These are phyloP conservation scores for Sympetrum striolatum DNA, from an alignment of 2,888 invertebrate genomes.

Conservation along the genomic window DNA sequence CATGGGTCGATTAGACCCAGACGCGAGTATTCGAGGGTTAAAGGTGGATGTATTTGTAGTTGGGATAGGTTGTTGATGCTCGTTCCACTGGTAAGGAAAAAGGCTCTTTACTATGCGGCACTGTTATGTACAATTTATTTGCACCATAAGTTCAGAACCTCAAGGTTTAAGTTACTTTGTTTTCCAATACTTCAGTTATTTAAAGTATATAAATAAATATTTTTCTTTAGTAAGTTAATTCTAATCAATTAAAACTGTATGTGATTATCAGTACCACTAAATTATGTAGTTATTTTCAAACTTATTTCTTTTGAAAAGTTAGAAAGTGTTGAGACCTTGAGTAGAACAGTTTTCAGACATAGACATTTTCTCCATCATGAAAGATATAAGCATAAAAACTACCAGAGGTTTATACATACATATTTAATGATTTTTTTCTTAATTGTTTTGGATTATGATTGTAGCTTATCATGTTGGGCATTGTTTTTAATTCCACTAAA, in stretches of 20 bases:
- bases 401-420: not conserved
- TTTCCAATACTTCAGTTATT: constrained; percentile 34
- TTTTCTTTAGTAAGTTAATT: constrained; percentile 47
- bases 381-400: not conserved
- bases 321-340: constrained; percentile 16
- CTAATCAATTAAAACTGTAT: constrained; percentile 48
- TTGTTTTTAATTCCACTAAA: constrained; percentile 46
- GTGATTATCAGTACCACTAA: constrained; percentile 45
- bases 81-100: too few relatives aligned
- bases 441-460: not conserved
- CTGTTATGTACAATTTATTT: too few relatives aligned
- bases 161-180: constrained; percentile 24
- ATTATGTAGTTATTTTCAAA: constrained; percentile 1
- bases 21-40: too few relatives aligned
- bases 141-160: constrained; percentile 12
- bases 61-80: too few relatives aligned
- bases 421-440: constrained; percentile 12
- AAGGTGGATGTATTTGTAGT: too few relatives aligned
- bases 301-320: constrained; percentile 19
- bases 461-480: constrained; percentile 47
- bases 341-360: constrained; percentile 13
- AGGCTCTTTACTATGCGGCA: too few relatives aligned
- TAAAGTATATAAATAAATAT: constrained; percentile 41
- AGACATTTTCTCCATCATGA: constrained; percentile 8
- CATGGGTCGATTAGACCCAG: too few relatives aligned